Evolutionary conservation across 2,113 vertebrate species (phyloP), one percentile per base, ranked within the genome.

Genomic region (Orthonyx spaldingii): DNA sequence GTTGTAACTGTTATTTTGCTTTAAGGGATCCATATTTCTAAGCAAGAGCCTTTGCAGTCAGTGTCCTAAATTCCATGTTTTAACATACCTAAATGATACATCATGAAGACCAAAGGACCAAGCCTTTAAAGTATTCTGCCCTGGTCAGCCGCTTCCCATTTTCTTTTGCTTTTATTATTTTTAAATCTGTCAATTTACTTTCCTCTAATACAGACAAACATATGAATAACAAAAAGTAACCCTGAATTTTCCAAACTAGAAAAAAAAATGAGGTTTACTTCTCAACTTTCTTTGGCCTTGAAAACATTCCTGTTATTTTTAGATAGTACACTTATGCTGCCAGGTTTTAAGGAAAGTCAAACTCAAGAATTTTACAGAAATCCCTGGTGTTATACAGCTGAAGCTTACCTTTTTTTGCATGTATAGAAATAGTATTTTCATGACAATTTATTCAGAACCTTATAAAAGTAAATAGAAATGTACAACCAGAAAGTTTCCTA

Each of bases 321-420:
- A 93, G 77, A 82, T 28, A 68, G 52, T 55, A 84, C 16, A 39
- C 7, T 83, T 85, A 52, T 1, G 3, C 52, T 94, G 94, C 83
- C 94, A 93, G 80, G 37, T 72, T 94, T 77, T 80, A 95, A 80
- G 83, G 53, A 87, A 75, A 87, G 64, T 50, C n/a, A 88, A 63
- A 90, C 47, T 83, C 46, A 37, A 92, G 46, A 80, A 93, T 68
- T 88, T 77, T 80, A 86, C 39, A 86, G 66, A 92, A 93, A 57
- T 83, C 42, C 17, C 59, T 93, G 18, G 9, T 74, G 32, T 57
- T 87, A 33, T 24, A 32, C 26, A 69, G 55, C 26, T 95, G 66
- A 90, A 92, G 39, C 26, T 55, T 92, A 87, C 44, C 41, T 52
- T 90, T 60, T 66, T 81, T 47, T 20, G 6, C 14, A 24, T 55